Base-by-base conservation (phyloP, 2,797 vertebrate genomes). In the Catostomus latipinnis region DNA sequence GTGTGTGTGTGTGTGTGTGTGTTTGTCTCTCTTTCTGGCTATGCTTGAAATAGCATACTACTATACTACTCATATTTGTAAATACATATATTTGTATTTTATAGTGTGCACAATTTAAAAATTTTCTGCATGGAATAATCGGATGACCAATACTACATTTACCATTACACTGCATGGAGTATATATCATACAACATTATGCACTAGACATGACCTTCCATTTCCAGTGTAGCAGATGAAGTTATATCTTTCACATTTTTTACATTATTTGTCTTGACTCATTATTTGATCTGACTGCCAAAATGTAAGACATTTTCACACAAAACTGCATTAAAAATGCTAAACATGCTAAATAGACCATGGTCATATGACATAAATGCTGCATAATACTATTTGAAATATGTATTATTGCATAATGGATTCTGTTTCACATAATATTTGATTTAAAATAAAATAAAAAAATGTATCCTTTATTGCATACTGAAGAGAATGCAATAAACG, bases 1-100 rank as follows among this genome's bases (percentile, higher is more conserved):
- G 72, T 89, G 82, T 83, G 74, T 65, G 62, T 65, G 72, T 89
- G 82, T 83, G 75, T 65, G 62, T 65, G 72, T 89, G 82, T 83
- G 75, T 65, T 60, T 65, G 72, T 48, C 43, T 69, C 84, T 81
- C 78, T 74, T 61, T 82, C 84, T 57, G 11, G 65, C 65, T 56
- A 81, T 80, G 1, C 57, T 74, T 77, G 77, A 75, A 75, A 81
- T 81, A 83, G 56, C 73, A 46, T 69, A 60, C 81, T 76, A 9
- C 63, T 74, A 71, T 82, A 43, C n/a, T 13, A 52, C 70, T 18
- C 8, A 34, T 34, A 48, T 71, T 45, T 22, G 22, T 22, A 22
- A 22, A 22, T 22, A 22, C 22, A 22, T 22, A 22, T 22, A n/a
- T 18, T 18, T 48, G 34, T 34, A 71, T 50, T 56, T 14, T 71